Evolutionary conservation across 2,888 invertebrate species (phyloP).

Genomic region (Athrips mouffetella): DNA sequence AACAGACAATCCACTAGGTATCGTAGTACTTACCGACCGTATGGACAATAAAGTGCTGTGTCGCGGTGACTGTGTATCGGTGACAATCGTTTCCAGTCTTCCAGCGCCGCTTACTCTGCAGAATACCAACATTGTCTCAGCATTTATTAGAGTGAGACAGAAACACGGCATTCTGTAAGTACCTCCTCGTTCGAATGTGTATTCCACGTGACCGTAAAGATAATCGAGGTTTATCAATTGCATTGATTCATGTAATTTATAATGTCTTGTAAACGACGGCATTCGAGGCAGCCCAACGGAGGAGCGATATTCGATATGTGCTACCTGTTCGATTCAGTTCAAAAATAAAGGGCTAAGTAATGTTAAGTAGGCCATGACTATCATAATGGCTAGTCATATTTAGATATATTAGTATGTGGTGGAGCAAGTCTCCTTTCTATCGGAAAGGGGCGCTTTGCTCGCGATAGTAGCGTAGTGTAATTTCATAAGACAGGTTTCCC

Average conservation of each 20-base stretch:
- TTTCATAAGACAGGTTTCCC: conserved; percentile 56
- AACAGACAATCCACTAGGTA: conserved; percentile 46
- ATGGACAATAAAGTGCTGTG: conserved; percentile 42
- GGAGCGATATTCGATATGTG: conserved; percentile 6
- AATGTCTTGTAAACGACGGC: conserved; percentile 20
- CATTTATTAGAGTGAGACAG: conserved; percentile 72
- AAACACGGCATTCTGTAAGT: conserved; percentile 46
- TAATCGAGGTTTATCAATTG: conserved; percentile 3
- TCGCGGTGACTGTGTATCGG: conserved; percentile 57
- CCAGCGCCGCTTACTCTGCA: conserved; percentile 42
- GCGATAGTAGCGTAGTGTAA: no score
- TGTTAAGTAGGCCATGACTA: conserved; percentile 40
- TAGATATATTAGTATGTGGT: conserved; percentile 29
- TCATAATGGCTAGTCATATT: conserved; percentile 48
- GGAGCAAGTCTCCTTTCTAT: conserved; percentile 64
- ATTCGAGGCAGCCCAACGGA: conserved; percentile 19
- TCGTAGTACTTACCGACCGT: conserved; percentile 42
- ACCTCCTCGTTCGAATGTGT: conserved; percentile 8
- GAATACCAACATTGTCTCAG: conserved; percentile 62
- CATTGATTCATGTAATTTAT: conserved; percentile 5
- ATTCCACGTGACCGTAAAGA: conserved; percentile 5
- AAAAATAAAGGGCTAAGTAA: conserved; percentile 29
- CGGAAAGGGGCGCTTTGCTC: conserved; percentile 63
- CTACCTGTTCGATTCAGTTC: conserved; percentile 24
- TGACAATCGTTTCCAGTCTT: conserved; percentile 47